Evolutionary conservation across 2,113 vertebrate genomes (phyloP).

Genomic region (Todiramphus saurophagus): DNA sequence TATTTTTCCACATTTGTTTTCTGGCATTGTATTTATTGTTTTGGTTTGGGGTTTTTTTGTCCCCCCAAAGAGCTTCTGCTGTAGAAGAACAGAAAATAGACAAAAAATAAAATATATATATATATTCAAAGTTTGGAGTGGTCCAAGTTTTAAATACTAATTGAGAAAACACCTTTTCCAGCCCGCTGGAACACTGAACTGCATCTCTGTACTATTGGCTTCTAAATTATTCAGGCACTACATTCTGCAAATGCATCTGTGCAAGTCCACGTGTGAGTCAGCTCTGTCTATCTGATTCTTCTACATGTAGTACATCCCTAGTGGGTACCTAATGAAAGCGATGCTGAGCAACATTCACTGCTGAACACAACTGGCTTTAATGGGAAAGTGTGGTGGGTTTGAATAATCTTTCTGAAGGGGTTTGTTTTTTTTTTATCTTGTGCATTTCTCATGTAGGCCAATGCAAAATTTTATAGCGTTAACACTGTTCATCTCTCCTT

Average conservation of each 20-base stretch:
- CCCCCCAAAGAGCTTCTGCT: background rate
- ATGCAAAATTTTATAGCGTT: background rate
- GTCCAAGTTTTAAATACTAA: background rate
- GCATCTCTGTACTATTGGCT: background rate
- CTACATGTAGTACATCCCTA: background rate
- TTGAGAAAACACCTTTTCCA: background rate
- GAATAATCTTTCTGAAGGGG: background rate
- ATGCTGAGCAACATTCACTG: slow-evolving; percentile 10
- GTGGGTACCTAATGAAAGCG: background rate
- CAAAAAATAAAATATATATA: background rate
- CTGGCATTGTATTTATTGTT: too few relatives aligned
- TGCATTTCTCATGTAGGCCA: background rate
- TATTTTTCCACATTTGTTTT: background rate
- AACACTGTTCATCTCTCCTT: background rate
- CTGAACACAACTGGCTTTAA: background rate
- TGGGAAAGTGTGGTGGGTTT: background rate
- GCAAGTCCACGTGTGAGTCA: background rate
- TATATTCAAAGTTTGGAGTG: background rate
- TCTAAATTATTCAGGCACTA: slow-evolving; percentile 21
- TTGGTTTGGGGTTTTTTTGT: background rate
- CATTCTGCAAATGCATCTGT: background rate
- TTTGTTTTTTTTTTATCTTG: background rate
- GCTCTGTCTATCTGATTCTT: background rate
- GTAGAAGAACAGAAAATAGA: background rate
- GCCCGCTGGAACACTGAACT: background rate